Base-by-base conservation (phyloP, 2,113 vertebrate species). In the Monopterus albus region DNA sequence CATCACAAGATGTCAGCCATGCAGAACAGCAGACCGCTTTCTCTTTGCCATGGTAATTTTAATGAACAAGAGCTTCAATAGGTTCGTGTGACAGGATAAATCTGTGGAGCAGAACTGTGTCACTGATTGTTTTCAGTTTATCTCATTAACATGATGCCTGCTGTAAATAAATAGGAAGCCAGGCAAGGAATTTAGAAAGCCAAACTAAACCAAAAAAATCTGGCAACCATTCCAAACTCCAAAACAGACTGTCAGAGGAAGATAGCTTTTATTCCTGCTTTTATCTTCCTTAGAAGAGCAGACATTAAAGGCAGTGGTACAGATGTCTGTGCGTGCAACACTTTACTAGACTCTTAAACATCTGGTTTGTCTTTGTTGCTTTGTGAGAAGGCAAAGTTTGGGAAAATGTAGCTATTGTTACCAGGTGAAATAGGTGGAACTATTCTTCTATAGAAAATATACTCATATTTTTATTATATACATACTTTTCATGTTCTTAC, bases 281-380 rank as follows among this genome's bases (percentile, higher is more conserved):
- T 9, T 0, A 40, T 46, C 42, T n/a, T 29, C 0, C 23, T 20
- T 29, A 11, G 12, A 49, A 60, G 5, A 11, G 25, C 6, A 26
- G 7, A 31, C 1, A 23, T 20, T 6, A 42, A 53, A 40, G 40
- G 12, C 46, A 18, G 31, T 5, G 8, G 23, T 26, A 31, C n/a
- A 14, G 10, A 31, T 14, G 28, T 21, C 3, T 36, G 35, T 62
- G 50, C 12, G 18, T 74, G 47, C 38, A 28, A 20, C 13, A 17
- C n/a, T 63, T 82, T 52, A 75, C 52, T 11, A 10, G 31, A 12
- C 6, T 64, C 46, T 46, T 50, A 25, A 55, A 75, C 71, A 81
- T 85, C 68, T 85, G 83, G 52, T 66, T 78, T 10, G 5, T 38
- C 56, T 74, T 70, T 53, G 65, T 18, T 20, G 21, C 45, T 0